Evolutionary conservation across 2,113 vertebrate genomes (phyloP).

Genomic region (Carassius auratus): DNA sequence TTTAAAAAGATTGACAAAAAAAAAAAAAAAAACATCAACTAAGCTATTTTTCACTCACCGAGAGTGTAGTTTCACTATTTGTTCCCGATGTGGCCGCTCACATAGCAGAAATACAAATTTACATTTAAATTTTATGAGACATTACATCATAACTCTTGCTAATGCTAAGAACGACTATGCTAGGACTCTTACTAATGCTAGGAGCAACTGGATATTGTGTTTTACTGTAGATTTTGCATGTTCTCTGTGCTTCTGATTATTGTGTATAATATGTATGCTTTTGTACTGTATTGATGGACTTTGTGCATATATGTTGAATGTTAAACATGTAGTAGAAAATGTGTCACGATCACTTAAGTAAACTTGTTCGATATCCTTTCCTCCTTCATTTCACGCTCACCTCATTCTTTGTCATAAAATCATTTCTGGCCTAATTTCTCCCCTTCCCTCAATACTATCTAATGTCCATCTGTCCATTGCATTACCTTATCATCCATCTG

Average conservation of each 20-base stretch:
- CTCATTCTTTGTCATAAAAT: conserved; percentile 41
- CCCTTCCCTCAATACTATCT: conserved; percentile 42
- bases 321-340: conserved; percentile 51
- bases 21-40: background rate
- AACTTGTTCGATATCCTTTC: conserved; percentile 49
- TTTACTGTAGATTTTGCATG: conserved; percentile 48
- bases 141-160: background rate
- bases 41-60: background rate
- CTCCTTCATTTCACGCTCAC: background rate
- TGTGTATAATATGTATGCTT: conserved; percentile 47
- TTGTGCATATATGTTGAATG: conserved; percentile 53
- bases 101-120: too few relatives aligned
- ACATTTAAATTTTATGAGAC: background rate
- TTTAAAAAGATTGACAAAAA: background rate
- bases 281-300: conserved; percentile 52
- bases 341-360: conserved; percentile 58
- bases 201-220: conserved; percentile 18
- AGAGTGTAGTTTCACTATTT: background rate
- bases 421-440: conserved; percentile 58
- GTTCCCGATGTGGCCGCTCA: background rate
- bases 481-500: conserved; percentile 31
- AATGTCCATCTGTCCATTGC: conserved; percentile 20
- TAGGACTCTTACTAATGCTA: background rate
- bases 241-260: conserved; percentile 51
- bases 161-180: background rate